Conservation (phyloP, 1,140 invertebrate genomes). For the Drosophila lacteicornis region DNA sequence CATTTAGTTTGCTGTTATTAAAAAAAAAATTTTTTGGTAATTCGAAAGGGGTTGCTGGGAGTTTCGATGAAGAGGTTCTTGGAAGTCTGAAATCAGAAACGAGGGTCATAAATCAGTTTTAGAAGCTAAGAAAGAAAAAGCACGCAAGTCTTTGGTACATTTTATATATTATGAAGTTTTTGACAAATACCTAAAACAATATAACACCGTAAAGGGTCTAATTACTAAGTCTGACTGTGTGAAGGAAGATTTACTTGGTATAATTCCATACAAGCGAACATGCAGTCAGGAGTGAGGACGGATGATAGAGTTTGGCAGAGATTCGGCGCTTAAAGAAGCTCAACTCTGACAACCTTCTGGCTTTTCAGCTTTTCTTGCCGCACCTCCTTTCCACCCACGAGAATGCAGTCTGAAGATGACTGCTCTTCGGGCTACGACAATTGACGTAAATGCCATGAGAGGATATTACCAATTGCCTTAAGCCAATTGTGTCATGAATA, state of each 20-base stretch:
- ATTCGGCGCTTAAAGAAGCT: constrained; percentile 27
- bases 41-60: neutral
- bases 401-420: constrained; percentile 41
- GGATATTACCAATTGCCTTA: constrained; percentile 82
- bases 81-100: neutral
- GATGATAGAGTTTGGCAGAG: neutral
- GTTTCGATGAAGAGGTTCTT: neutral
- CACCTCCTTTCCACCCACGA: constrained; percentile 5
- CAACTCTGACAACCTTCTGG: constrained; percentile 31
- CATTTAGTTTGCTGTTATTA: constrained; percentile 20
- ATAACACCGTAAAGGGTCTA: too few relatives aligned
- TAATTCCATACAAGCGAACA: constrained; percentile 10
- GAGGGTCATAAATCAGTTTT: neutral
- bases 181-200: too few relatives aligned
- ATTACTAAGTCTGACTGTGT: neutral
- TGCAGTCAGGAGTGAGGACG: neutral
- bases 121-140: too few relatives aligned
- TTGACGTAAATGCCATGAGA: constrained; percentile 81
- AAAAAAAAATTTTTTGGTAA: neutral
- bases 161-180: too few relatives aligned
- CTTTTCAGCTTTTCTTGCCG: constrained; percentile 1
- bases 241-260: neutral
- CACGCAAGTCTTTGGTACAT: too few relatives aligned
- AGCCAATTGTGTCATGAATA: constrained; percentile 81
- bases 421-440: constrained; percentile 64